phyloP scores from a whole-genome alignment of 2,113 vertebrate species.

The Natator depressus region DNA sequence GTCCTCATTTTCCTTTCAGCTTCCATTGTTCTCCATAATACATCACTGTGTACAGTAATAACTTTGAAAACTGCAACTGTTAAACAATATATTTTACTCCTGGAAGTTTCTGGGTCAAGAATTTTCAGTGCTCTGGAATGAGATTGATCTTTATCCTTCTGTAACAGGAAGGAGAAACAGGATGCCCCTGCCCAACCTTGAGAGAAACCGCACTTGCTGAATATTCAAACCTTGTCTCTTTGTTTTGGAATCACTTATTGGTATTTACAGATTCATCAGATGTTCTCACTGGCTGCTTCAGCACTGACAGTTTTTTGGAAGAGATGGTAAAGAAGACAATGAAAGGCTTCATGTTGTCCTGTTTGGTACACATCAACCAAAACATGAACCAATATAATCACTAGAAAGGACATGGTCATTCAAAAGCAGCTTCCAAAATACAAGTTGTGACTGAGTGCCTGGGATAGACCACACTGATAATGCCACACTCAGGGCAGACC shows the following conservation, averaged over 20 bases:
- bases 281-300: neutral
- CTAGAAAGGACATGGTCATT: neutral
- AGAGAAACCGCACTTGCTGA: neutral
- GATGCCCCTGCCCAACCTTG: neutral
- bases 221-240: neutral
- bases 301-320: neutral
- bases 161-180: neutral
- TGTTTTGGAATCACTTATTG: neutral
- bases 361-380: neutral
- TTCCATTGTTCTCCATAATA: rapidly evolving
- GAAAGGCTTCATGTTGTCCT: neutral
- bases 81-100: neutral
- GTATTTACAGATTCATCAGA: neutral
- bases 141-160: neutral
- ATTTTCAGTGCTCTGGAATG: neutral
- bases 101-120: neutral
- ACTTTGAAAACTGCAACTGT: rapidly evolving
- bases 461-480: too few species aligned
- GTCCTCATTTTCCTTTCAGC: neutral
- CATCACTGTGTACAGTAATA: neutral
- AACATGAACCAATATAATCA: neutral
- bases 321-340: neutral
- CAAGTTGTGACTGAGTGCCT: neutral
- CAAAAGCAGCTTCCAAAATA: neutral
- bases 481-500: too few species aligned